A percentile compares a stretch with the other conserved stretches of the same genome.
These are phyloP conservation scores for Notarius lentiginosus DNA, from an alignment of 2,113 vertebrate species.

Conservation along the genomic window DNA sequence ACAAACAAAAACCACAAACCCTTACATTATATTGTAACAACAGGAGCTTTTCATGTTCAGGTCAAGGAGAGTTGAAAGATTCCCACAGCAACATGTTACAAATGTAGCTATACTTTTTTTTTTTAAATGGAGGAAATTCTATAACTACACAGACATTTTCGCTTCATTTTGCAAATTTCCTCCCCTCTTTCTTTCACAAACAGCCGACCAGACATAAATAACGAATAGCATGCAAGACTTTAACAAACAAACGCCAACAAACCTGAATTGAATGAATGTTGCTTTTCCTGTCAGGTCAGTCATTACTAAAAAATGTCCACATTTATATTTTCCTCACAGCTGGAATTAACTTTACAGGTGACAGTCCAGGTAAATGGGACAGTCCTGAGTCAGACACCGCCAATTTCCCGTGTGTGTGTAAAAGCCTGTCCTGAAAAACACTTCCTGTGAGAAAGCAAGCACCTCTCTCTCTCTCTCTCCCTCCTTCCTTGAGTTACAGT, in stretches of 20 bases:
- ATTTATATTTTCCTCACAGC: background rate
- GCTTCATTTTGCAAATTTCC: background rate
- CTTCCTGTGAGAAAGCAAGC: slow-evolving; percentile 7
- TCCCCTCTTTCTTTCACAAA: background rate
- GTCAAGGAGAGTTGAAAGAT: background rate
- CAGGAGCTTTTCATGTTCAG: background rate
- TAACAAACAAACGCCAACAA: background rate
- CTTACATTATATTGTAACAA: background rate
- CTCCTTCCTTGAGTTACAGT: background rate
- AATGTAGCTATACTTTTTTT: background rate
- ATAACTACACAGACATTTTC: background rate
- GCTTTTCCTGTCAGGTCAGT: background rate
- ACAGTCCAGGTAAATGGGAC: background rate
- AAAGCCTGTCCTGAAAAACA: background rate
- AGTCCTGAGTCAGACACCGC: background rate
- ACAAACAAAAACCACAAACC: background rate
- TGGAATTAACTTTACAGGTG: background rate
- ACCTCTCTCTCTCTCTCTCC: too few species aligned
- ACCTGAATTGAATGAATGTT: background rate
- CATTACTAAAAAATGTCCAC: too few species aligned
- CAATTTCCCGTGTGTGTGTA: background rate
- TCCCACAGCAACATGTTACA: background rate
- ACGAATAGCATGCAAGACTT: background rate
- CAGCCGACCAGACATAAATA: background rate
- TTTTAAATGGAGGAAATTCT: background rate